phyloP scores from a whole-genome alignment of 2,113 vertebrate genomes.

The Charina bottae region DNA sequence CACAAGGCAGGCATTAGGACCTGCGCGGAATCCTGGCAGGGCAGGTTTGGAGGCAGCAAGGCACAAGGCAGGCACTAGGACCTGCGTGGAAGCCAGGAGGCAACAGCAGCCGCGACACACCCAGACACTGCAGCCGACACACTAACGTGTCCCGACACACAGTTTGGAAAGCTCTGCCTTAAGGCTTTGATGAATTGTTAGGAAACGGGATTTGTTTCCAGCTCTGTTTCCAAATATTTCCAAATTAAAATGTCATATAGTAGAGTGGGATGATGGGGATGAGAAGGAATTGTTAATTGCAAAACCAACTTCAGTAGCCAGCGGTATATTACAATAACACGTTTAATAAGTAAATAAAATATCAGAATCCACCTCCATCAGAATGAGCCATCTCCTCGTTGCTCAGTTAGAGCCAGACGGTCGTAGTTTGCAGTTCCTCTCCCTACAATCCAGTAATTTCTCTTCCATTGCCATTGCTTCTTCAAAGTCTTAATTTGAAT shows the following conservation, averaged over 20 bases:
- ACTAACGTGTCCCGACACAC: too few relatives aligned
- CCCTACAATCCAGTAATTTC: neutral
- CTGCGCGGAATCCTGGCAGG: too few relatives aligned
- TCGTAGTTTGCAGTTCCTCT: neutral
- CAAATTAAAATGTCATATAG: neutral
- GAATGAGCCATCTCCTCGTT: neutral
- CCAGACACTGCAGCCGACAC: too few relatives aligned
- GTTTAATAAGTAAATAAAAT: neutral
- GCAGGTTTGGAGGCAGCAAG: too few relatives aligned
- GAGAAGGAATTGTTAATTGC: neutral
- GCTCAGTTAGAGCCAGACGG: neutral
- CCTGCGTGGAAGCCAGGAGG: too few relatives aligned
- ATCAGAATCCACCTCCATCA: neutral
- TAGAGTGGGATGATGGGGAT: neutral
- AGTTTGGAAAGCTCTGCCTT: too few relatives aligned
- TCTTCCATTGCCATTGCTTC: neutral
- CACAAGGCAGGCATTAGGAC: too few relatives aligned
- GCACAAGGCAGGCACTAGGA: too few relatives aligned
- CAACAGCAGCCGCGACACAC: too few relatives aligned
- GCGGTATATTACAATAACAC: neutral
- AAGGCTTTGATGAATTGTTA: neutral
- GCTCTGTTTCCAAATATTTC: neutral
- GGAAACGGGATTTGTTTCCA: neutral
- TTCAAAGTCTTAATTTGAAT: neutral
- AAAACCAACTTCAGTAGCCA: neutral